phyloP scores from a whole-genome alignment of 2,888 invertebrate genomes.

The Dermolepida albohirtum region DNA sequence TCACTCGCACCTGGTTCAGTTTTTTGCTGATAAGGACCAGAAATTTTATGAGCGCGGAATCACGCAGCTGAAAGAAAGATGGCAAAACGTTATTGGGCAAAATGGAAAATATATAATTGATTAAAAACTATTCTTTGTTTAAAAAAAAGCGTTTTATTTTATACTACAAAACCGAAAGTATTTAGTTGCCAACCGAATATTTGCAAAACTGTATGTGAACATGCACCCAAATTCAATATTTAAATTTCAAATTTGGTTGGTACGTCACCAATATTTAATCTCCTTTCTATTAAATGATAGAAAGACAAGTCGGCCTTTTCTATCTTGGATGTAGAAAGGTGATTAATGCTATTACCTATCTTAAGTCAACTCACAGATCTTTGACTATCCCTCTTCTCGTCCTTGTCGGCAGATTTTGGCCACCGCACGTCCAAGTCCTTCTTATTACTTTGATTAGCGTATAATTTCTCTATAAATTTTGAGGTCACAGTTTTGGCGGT shows the following conservation, averaged over 20 bases:
- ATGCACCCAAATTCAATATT: conserved; percentile 40
- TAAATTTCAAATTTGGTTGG: conserved; percentile 39
- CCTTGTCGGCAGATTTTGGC: conserved; percentile 47
- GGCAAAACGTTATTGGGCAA: too few relatives aligned
- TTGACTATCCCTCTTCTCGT: conserved; percentile 52
- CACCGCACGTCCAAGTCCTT: conserved; percentile 60
- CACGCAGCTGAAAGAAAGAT: too few relatives aligned
- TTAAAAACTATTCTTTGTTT: too few relatives aligned
- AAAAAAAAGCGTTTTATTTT: too few relatives aligned
- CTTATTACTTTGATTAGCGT: conserved; percentile 53
- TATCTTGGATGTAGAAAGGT: conserved; percentile 43
- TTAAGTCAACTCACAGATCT: conserved; percentile 41
- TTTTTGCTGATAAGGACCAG: too few relatives aligned
- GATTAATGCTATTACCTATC: conserved; percentile 37
- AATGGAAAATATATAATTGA: too few relatives aligned
- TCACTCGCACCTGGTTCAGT: too few relatives aligned
- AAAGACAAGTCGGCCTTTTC: conserved; percentile 28
- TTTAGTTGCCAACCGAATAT: too few relatives aligned
- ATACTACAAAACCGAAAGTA: too few relatives aligned
- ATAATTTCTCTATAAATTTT: conserved; percentile 62
- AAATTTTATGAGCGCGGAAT: too few relatives aligned
- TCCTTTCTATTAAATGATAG: conserved; percentile 45
- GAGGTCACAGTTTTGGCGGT: conserved; percentile 55
- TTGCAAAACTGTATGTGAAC: conserved; percentile 28
- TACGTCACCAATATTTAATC: conserved; percentile 40